Evolutionary conservation across 2,888 invertebrate species (phyloP), one percentile per base, ranked within the genome.

Genomic region (Eupsilia transversa): DNA sequence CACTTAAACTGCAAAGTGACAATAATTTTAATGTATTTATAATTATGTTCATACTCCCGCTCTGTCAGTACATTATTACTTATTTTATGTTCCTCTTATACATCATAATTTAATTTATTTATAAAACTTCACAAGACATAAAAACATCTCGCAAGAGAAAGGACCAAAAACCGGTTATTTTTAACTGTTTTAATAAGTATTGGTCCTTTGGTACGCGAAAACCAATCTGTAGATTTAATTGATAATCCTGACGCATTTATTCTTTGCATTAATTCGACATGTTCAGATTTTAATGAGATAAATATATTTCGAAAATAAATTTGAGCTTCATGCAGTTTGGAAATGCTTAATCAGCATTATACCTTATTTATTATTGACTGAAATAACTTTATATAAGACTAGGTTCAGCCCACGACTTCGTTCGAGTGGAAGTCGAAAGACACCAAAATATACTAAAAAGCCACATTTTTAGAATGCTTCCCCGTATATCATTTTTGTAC

Each of bases 131-230:
- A 27, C 38, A 56, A 5, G n/a, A 27, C 2, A 12, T 7, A 30
- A 63, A 67, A 52, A 57, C 6, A 6, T n/a, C 3, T 35, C 23
- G 12, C 14, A 52, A 52, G 41, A 49, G 20, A 69, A 68, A 69
- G 23, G 52, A 30, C n/a, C 54, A 54, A 12, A 57, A 74, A 61
- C 69, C 30, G 4, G 65, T 41, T 64, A 3, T 33, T 35, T 41
- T 43, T 66, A 63, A 57, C 60, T 43, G 49, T 66, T 10, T n/a
- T 52, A 33, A 2, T 9, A 38, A 41, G 38, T 27, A 49, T 23
- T 41, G 63, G 54, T 69, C 80, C 74, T 74, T 74, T 6, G 17
- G 17, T 43, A 52, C 33, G 12, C 46, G 20, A 68, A 64, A 49
- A 68, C 10, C 23, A n/a, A 69, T n/a, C n/a, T 52, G 17, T 61